Conservation (phyloP, 2,797 vertebrate species). For the Astyanax mexicanus region DNA sequence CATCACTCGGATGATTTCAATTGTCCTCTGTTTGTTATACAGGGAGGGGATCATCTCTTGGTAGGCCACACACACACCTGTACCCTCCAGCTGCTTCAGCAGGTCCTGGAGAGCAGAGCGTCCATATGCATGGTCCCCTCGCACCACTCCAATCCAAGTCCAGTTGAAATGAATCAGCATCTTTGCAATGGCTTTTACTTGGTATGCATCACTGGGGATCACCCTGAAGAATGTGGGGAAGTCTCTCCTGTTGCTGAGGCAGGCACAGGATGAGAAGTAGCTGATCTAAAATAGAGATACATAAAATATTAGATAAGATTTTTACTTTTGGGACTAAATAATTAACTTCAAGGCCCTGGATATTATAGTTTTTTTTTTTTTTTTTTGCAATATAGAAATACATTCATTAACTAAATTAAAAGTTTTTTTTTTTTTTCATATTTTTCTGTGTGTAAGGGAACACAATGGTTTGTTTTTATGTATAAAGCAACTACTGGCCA, state of each 20-base stretch:
- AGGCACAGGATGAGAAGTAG: slow-evolving; percentile 80
- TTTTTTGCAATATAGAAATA: too few relatives aligned
- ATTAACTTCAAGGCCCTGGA: too few relatives aligned
- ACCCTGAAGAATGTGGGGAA: slow-evolving; percentile 80
- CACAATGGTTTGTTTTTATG: too few relatives aligned
- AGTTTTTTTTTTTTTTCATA: too few relatives aligned
- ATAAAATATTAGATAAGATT: too few relatives aligned
- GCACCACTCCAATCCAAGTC: slow-evolving; percentile 78
- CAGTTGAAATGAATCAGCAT: slow-evolving; percentile 74
- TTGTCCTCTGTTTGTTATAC: slow-evolving; percentile 67
- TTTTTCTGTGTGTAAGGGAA: too few relatives aligned
- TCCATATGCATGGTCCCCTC: slow-evolving; percentile 79
- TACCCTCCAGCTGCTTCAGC: slow-evolving; percentile 71
- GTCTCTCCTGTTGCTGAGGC: slow-evolving; percentile 73
- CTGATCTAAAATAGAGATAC: slow-evolving; percentile 70
- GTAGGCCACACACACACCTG: slow-evolving; percentile 75
- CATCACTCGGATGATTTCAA: slow-evolving; percentile 77
- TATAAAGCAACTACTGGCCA: too few relatives aligned
- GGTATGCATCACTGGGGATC: slow-evolving; percentile 79
- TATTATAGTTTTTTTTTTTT: too few relatives aligned
- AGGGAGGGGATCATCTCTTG: slow-evolving; percentile 77
- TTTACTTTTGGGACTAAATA: too few relatives aligned
- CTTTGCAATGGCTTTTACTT: slow-evolving; percentile 79
- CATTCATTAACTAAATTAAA: too few relatives aligned
- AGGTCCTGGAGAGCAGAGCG: slow-evolving; percentile 76